These are phyloP conservation scores for Poeciliopsis turrubarensis DNA, from an alignment of 2,113 vertebrate species.

Conservation along the genomic window DNA sequence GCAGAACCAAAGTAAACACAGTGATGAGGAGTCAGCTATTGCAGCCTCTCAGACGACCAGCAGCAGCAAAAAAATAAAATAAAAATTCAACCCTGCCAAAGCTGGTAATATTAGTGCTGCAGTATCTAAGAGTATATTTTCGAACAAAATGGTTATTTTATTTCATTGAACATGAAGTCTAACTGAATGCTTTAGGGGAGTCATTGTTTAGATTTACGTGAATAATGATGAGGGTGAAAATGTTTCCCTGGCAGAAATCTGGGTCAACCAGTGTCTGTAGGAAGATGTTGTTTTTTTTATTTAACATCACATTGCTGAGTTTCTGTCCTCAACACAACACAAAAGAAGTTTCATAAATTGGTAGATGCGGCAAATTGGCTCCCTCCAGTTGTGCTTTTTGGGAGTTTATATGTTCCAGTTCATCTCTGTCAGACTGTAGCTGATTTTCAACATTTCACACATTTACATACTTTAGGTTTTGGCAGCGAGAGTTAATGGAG, in stretches of 20 bases:
- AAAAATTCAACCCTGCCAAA: not conserved
- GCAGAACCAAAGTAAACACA: slow-evolving; percentile 62
- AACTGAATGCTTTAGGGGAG: slow-evolving; percentile 6
- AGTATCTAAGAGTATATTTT: not conserved
- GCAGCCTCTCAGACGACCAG: slow-evolving; percentile 42
- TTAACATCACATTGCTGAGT: no score
- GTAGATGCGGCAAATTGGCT: no score
- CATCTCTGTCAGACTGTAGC: not conserved
- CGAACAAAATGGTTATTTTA: not conserved
- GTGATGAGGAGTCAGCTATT: slow-evolving; percentile 39
- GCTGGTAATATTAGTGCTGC: slow-evolving; percentile 22
- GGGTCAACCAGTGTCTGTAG: no score
- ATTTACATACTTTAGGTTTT: not conserved
- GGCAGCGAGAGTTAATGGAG: not conserved
- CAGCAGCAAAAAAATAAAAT: slow-evolving; percentile 11
- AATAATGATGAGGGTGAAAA: no score
- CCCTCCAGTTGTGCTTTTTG: no score
- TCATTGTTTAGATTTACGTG: not conserved
- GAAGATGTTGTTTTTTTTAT: no score
- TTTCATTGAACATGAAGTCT: slow-evolving; percentile 13
- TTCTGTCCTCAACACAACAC: no score
- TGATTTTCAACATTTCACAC: not conserved
- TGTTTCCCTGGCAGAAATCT: no score
- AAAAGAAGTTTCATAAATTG: no score
- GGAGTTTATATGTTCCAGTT: not conserved